Percentiles rank a stretch among this genome's conserved stretches.
These are phyloP conservation scores for Caenorhabditis wallacei DNA, from an alignment of 2,888 invertebrate species.

Conservation along the genomic window DNA sequence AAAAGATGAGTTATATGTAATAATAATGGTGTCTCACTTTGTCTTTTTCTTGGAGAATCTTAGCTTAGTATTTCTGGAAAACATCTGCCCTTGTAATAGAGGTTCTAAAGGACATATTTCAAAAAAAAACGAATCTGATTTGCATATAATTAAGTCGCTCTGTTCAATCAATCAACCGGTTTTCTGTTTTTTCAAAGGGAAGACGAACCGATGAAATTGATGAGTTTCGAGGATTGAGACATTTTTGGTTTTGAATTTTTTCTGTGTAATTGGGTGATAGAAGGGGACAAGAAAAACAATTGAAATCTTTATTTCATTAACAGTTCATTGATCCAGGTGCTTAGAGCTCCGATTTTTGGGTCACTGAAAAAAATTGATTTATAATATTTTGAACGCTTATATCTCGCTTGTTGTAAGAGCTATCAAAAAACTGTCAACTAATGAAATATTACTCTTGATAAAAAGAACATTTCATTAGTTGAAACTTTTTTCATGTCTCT, in stretches of 20 bases:
- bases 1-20: slow-evolving; percentile 52
- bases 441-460: too few species aligned
- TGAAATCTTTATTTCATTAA: background rate
- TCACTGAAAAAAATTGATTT: background rate
- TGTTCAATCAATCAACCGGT: background rate
- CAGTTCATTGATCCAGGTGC: background rate
- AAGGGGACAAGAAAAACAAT: background rate
- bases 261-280: too few species aligned
- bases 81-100: too few species aligned
- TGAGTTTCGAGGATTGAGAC: background rate
- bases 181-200: background rate
- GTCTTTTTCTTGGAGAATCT: background rate
- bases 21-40: slow-evolving; percentile 32
- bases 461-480: too few species aligned
- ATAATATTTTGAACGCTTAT: too few species aligned
- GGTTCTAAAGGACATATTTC: background rate
- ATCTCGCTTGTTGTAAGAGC: too few species aligned
- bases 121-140: background rate
- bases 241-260: background rate
- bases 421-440: too few species aligned
- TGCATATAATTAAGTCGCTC: background rate
- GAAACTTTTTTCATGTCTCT: too few species aligned
- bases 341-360: background rate
- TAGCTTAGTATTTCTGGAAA: too few species aligned
- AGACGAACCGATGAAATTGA: background rate